A percentile compares a stretch with the other conserved stretches of the same genome.
Conservation (phyloP, 2,888 invertebrate species). For the Nemapogon koenigi region DNA sequence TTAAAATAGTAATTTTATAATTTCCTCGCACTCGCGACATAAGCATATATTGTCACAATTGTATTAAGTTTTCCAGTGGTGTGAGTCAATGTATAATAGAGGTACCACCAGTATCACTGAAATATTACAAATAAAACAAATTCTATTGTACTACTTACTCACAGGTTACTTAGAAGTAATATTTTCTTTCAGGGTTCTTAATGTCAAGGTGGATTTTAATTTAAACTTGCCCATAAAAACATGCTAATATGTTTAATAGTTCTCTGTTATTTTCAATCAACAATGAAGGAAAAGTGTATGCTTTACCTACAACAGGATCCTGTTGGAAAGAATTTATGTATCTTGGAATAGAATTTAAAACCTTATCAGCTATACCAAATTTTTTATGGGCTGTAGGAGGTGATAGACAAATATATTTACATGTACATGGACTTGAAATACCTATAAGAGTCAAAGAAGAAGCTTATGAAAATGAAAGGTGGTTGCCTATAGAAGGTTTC, state of each 20-base stretch:
- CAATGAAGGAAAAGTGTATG: conserved; percentile 88
- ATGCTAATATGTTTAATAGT: conserved; percentile 60
- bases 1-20: too few relatives aligned
- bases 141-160: too few relatives aligned
- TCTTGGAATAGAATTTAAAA: conserved; percentile 87
- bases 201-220: too few relatives aligned
- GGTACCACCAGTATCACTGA: too few relatives aligned
- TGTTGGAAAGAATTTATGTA: conserved; percentile 89
- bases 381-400: conserved; percentile 93
- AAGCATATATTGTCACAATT: too few relatives aligned
- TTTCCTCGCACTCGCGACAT: too few relatives aligned
- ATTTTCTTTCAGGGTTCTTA: too few relatives aligned
- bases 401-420: conserved; percentile 91
- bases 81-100: too few relatives aligned
- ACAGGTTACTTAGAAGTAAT: too few relatives aligned
- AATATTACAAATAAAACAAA: too few relatives aligned
- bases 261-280: conserved; percentile 83
- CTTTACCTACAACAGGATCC: conserved; percentile 78
- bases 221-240: not conserved
- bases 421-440: conserved; percentile 87
- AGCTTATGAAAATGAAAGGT: conserved; percentile 92
- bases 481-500: conserved; percentile 91
- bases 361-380: conserved; percentile 82
- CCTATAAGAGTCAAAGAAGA: conserved; percentile 91
- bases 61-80: too few relatives aligned